Conservation (phyloP, 2,888 invertebrate genomes). For the Leucophora obtusa region DNA sequence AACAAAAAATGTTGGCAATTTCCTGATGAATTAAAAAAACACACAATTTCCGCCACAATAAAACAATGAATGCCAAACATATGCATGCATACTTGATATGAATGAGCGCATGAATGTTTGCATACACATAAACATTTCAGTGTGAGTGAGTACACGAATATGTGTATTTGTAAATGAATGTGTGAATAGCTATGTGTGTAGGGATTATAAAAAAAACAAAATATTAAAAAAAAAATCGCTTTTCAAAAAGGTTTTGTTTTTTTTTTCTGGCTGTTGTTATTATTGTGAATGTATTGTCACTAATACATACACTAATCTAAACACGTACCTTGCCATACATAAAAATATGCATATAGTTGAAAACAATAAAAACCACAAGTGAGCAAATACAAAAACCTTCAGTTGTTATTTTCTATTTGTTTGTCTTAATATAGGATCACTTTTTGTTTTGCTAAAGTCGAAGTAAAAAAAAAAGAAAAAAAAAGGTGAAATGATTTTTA, state of each 20-base stretch:
- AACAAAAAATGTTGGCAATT: slow-evolving; percentile 62
- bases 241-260: slow-evolving; percentile 36
- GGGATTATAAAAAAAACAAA: slow-evolving; percentile 24
- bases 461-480: slow-evolving; percentile 14
- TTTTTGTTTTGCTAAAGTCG: slow-evolving; percentile 5
- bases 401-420: slow-evolving; percentile 2
- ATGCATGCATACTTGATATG: slow-evolving; percentile 10
- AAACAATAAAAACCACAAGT: slow-evolving; percentile 59
- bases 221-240: slow-evolving; percentile 6
- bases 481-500: slow-evolving; percentile 23
- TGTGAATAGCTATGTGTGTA: slow-evolving; percentile 22
- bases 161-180: slow-evolving; percentile 12
- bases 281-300: slow-evolving; percentile 20
- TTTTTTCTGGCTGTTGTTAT: neutral
- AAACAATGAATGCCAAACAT: slow-evolving; percentile 45
- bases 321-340: neutral
- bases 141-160: slow-evolving; percentile 11
- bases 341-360: neutral
- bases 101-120: slow-evolving; percentile 49
- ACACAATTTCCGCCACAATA: slow-evolving; percentile 48
- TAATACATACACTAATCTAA: slow-evolving; percentile 6
- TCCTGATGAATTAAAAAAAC: slow-evolving; percentile 65
- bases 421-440: slow-evolving; percentile 41
- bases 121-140: slow-evolving; percentile 40
- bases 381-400: slow-evolving; percentile 50